These are phyloP conservation scores for Leptoclinus maculatus DNA, from an alignment of 2,797 vertebrate species.

Conservation along the genomic window DNA sequence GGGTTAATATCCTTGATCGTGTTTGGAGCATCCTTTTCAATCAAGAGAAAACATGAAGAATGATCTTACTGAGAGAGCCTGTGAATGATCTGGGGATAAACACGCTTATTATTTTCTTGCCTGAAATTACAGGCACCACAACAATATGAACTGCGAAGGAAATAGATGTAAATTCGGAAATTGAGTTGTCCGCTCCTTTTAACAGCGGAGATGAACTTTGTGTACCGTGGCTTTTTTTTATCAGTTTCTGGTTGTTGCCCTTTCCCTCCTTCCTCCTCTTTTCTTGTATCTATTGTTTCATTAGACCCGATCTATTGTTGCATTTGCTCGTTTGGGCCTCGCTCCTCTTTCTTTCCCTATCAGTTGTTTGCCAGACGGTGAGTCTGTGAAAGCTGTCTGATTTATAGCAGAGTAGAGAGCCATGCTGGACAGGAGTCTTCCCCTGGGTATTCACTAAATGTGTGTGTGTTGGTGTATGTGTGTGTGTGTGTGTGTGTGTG, in stretches of 20 bases:
- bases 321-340: constrained; percentile 56
- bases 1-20: constrained; percentile 32
- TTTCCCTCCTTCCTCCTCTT: constrained; percentile 43
- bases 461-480: constrained; percentile 10
- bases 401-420: constrained; percentile 64
- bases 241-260: constrained; percentile 53
- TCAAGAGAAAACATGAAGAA: constrained; percentile 1
- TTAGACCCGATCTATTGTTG: constrained; percentile 71
- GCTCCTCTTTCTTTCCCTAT: constrained; percentile 70
- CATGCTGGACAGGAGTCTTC: constrained; percentile 57
- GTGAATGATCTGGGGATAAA: constrained; percentile 17
- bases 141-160: background rate
- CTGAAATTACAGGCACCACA: background rate
- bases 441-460: constrained; percentile 43
- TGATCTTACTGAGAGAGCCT: background rate
- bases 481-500: constrained; percentile 16
- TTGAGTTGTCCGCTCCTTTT: constrained; percentile 39
- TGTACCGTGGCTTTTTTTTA: constrained; percentile 43
- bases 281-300: constrained; percentile 74
- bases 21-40: constrained; percentile 22
- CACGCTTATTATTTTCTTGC: background rate
- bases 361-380: constrained; percentile 75
- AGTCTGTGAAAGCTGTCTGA: constrained; percentile 74
- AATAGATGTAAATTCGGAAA: constrained; percentile 45
- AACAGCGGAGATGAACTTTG: constrained; percentile 36